Percentiles rank a stretch among this genome's conserved stretches.
Conservation (phyloP, 1,140 invertebrate genomes). For the Melitaea cinxia region DNA sequence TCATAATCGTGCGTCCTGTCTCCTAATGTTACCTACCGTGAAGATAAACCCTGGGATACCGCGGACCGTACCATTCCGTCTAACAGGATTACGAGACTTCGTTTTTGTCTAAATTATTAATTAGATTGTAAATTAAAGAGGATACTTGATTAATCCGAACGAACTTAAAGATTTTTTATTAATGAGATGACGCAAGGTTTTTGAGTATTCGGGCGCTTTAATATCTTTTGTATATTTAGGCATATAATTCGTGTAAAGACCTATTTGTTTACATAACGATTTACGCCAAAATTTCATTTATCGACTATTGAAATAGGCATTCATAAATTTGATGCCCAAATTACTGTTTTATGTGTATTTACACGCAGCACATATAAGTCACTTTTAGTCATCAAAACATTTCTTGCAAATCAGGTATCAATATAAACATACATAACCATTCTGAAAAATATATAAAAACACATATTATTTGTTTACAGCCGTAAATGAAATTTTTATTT, state of each 20-base stretch:
- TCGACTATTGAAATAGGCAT: too few species aligned
- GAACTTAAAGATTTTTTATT: slow-evolving; percentile 12
- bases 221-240: not conserved
- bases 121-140: slow-evolving; percentile 41
- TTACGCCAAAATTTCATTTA: too few species aligned
- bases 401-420: too few species aligned
- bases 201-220: not conserved
- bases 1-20: slow-evolving; percentile 9
- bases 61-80: slow-evolving; percentile 43
- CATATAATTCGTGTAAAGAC: not conserved
- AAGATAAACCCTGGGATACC: slow-evolving; percentile 40
- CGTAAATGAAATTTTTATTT: too few species aligned
- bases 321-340: too few species aligned
- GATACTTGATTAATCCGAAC: slow-evolving; percentile 20
- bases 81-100: slow-evolving; percentile 58
- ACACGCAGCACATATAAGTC: too few species aligned
- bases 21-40: slow-evolving; percentile 28
- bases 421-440: too few species aligned
- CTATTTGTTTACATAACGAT: too few species aligned
- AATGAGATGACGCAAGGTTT: not conserved
- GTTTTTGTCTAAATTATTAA: slow-evolving; percentile 50
- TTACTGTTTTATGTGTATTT: too few species aligned
- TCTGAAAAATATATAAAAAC: too few species aligned
- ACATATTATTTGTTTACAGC: too few species aligned
- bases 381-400: too few species aligned